phyloP scores from a whole-genome alignment of 1,140 invertebrate genomes.

The Heliothis virescens region DNA sequence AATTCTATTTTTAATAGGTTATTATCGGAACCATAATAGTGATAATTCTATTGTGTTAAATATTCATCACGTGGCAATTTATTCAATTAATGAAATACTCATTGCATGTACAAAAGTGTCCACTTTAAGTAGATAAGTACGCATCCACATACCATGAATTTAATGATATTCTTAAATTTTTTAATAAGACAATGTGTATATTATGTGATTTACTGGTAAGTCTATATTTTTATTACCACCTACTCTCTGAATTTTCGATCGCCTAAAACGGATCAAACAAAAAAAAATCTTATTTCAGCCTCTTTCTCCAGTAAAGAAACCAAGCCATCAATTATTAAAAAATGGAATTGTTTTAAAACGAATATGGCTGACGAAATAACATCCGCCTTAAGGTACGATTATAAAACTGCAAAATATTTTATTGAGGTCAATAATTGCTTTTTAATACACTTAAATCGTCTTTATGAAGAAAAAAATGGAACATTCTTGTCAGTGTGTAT shows the following conservation, averaged over 20 bases:
- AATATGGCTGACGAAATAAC: constrained; percentile 27
- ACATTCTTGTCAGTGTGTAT: constrained; percentile 4
- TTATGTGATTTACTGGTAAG: too few species aligned
- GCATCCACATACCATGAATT: too few species aligned
- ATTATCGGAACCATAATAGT: constrained; percentile 14
- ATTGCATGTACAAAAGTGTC: neutral
- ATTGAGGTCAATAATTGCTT: constrained; percentile 48
- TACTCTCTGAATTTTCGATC: too few species aligned
- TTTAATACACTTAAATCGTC: constrained; percentile 44
- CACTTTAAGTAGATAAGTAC: too few species aligned
- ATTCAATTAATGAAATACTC: neutral
- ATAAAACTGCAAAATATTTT: constrained; percentile 33
- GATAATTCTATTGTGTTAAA: neutral
- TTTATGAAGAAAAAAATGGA: constrained; percentile 24
- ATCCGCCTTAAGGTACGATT: constrained; percentile 41
- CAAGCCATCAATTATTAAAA: constrained; percentile 32
- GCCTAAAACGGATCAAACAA: neutral
- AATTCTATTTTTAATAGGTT: constrained; percentile 20
- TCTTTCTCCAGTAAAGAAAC: neutral
- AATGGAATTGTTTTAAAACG: constrained; percentile 26
- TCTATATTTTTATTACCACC: too few species aligned
- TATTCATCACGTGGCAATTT: neutral
- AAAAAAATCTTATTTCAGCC: neutral
- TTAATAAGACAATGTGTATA: too few species aligned
- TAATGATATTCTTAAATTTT: too few species aligned